Evolutionary conservation across 1,140 invertebrate species (phyloP), one percentile per base, ranked within the genome.

Genomic region (Drosophila ercepeae): DNA sequence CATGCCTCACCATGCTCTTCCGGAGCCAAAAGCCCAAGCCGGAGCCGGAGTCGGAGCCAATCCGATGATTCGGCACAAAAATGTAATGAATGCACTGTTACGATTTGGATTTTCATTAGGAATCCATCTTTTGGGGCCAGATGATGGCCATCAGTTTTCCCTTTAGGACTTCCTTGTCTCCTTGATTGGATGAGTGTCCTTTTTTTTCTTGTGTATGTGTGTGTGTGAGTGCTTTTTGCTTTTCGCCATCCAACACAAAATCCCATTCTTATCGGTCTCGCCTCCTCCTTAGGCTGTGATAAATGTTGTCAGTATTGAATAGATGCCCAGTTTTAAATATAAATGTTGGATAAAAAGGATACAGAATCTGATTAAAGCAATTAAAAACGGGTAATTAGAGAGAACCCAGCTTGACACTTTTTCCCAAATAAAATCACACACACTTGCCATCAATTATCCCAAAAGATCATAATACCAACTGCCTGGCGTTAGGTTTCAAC

Each of bases 41-140:
- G 11, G 29, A 32, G 29, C 6, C 9, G 27, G 27, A 27, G 27
- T 36, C 14, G 39, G 19, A 11, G 42, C n/a, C n/a, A 42, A 41
- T 60, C 7, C 69, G 67, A 72, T 72, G 69, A 72, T 41, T 72
- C 21, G 55, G 49, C 69, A 72, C 29, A 72, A 72, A 71, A 71
- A 48, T 41, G 18, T 50, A 41, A 53, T 48, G 55, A 69, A 39
- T 61, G 57, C 41, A 64, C 55, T 39, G 29, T 32, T 50, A 46
- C 48, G 58, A 72, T 53, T 72, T 16, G 36, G 36, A 39, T 72
- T 72, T 71, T 72, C 69, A 72, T 72, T 72, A 72, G 48, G 69
- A 53, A 61, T 58, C 64, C 64, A 57, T 69, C 64, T 69, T 46
- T 39, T 39, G 7, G 23, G 16, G 16, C 44, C 41, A 69, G 61